A percentile compares a stretch with the other conserved stretches of the same genome.
phyloP scores from a whole-genome alignment of 2,113 vertebrate genomes.

The Lipotes vexillifer region DNA sequence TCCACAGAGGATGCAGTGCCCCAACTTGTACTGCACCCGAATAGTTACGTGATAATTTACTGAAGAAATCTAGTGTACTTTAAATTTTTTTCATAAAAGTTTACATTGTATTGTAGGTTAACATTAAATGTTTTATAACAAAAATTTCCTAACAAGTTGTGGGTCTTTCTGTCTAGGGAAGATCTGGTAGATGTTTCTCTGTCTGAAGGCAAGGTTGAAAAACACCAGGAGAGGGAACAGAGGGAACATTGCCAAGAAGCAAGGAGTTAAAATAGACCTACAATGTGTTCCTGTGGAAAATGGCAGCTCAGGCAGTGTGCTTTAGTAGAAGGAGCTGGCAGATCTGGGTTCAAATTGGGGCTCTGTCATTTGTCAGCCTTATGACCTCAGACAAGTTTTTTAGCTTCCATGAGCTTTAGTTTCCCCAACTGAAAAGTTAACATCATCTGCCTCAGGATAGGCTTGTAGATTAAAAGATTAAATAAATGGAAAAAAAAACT shows the following conservation, averaged over 20 bases:
- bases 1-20: slow-evolving; percentile 45
- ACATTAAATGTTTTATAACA: slow-evolving; percentile 78
- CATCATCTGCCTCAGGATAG: background rate
- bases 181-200: background rate
- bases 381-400: background rate
- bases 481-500: background rate
- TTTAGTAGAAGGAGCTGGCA: background rate
- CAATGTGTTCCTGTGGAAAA: background rate
- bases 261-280: background rate
- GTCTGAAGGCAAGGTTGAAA: background rate
- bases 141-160: slow-evolving; percentile 31
- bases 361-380: background rate
- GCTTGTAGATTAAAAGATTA: background rate
- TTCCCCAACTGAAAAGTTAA: background rate
- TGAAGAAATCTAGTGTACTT: slow-evolving; percentile 74
- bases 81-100: slow-evolving; percentile 75
- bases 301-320: background rate
- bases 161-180: slow-evolving; percentile 55
- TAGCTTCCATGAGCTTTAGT: background rate
- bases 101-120: slow-evolving; percentile 78
- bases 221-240: background rate
- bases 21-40: slow-evolving; percentile 51
- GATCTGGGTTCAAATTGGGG: background rate
- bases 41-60: slow-evolving; percentile 41
- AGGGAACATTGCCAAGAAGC: background rate